phyloP scores from a whole-genome alignment of 2,888 invertebrate genomes.

The Lysandra bellargus region DNA sequence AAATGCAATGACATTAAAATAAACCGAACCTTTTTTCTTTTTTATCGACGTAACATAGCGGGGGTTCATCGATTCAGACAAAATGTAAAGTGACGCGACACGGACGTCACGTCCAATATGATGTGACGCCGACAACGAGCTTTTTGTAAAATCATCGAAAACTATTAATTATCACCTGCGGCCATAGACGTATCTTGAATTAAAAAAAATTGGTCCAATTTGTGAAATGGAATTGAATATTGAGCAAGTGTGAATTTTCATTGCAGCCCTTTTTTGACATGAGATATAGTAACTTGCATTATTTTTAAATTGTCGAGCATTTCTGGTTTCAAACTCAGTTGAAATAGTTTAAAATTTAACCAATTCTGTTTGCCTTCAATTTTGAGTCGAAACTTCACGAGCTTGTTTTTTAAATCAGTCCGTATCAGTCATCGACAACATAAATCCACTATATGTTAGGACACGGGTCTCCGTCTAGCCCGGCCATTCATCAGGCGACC shows the following conservation, averaged over 20 bases:
- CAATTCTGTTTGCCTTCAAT: not conserved
- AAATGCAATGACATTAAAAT: not conserved
- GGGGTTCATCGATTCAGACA: slow-evolving; percentile 37
- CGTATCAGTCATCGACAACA: not conserved
- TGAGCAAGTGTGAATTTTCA: not conserved
- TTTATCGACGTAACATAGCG: slow-evolving; percentile 37
- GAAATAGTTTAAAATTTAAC: not conserved
- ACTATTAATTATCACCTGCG: slow-evolving; percentile 32
- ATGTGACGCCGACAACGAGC: slow-evolving; percentile 36
- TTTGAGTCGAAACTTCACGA: not conserved
- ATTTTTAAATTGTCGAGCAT: too few relatives aligned
- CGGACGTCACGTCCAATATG: slow-evolving; percentile 32
- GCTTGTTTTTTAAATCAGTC: not conserved
- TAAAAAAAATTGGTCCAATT: slow-evolving; percentile 28
- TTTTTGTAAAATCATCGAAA: slow-evolving; percentile 34
- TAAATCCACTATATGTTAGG: not conserved
- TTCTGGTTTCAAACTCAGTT: too few relatives aligned
- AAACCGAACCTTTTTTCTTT: not conserved
- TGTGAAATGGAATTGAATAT: not conserved
- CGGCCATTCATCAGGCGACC: slow-evolving; percentile 40
- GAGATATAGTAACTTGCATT: not conserved
- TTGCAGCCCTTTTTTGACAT: not conserved
- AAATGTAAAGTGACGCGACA: slow-evolving; percentile 40
- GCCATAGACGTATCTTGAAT: slow-evolving; percentile 32
- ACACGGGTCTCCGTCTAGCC: slow-evolving; percentile 31